Conservation (phyloP, 2,888 invertebrate genomes). For the Drosophila neotestacea region DNA sequence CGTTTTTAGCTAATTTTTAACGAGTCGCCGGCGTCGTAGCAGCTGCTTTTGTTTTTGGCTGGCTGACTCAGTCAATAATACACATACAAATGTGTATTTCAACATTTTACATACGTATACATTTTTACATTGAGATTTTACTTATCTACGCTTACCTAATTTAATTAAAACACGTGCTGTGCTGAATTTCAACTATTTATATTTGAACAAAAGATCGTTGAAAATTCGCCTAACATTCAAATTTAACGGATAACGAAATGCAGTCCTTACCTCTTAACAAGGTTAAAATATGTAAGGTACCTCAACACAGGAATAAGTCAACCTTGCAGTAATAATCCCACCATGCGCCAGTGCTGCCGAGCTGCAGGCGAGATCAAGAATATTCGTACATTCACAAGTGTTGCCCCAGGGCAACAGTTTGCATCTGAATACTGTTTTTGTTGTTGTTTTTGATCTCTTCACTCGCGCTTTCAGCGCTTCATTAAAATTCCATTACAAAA, state of each 20-base stretch:
- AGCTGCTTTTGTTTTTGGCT: conserved; percentile 12
- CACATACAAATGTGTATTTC: neutral
- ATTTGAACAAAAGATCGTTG: neutral
- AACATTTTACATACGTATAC: neutral
- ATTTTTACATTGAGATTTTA: conserved; percentile 4
- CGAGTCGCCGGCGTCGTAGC: conserved; percentile 34
- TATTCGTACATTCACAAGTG: conserved; percentile 9
- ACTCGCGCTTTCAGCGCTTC: conserved; percentile 57
- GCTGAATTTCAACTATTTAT: neutral
- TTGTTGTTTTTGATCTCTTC: conserved; percentile 23
- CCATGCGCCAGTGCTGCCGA: conserved; percentile 31
- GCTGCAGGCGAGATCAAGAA: conserved; percentile 4
- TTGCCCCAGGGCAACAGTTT: conserved; percentile 21
- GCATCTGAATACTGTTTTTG: neutral
- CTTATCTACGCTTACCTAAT: conserved; percentile 51
- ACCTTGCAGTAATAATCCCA: too few species aligned
- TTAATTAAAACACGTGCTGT: conserved; percentile 61
- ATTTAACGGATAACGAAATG: conserved; percentile 10
- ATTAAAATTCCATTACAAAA: conserved; percentile 67
- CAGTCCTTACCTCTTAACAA: too few species aligned
- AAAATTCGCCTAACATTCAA: neutral
- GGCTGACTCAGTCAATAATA: conserved; percentile 36
- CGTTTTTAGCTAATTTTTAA: conserved; percentile 55
- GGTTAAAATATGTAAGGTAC: too few species aligned
- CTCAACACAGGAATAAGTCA: too few species aligned